A percentile compares a stretch with the other conserved stretches of the same genome.
Conservation (phyloP, 2,797 vertebrate species). For the Liparis tanakae region DNA sequence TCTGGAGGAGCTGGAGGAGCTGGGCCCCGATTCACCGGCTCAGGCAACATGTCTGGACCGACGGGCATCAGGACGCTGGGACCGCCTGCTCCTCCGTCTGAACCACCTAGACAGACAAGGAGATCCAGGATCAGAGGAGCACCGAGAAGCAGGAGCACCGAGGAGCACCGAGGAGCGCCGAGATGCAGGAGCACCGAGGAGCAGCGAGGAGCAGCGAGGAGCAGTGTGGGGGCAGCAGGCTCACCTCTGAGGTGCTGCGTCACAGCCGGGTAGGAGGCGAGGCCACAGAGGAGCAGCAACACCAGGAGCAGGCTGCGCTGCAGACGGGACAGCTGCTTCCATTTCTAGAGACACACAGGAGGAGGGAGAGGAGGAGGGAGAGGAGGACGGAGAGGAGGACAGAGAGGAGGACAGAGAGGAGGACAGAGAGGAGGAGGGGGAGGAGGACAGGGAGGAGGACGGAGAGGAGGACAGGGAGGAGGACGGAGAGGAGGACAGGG, state of each 20-base stretch:
- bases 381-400: no score
- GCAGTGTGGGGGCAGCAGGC: neutral
- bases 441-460: no score
- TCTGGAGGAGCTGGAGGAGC: no score
- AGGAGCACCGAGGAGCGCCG: no score
- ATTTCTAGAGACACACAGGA: conserved; percentile 83
- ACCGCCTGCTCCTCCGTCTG: conserved; percentile 55
- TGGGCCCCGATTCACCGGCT: conserved; percentile 60
- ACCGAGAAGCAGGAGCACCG: neutral
- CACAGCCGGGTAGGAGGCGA: conserved; percentile 82
- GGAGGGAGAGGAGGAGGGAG: neutral
- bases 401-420: neutral
- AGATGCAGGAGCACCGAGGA: no score
- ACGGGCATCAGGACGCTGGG: conserved; percentile 64
- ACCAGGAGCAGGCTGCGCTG: conserved; percentile 88
- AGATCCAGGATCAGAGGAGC: neutral
- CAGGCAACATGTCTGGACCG: conserved; percentile 76
- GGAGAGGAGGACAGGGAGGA: neutral
- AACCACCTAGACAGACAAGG: conserved; percentile 66
- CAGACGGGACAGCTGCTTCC: conserved; percentile 94
- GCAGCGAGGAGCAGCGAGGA: neutral
- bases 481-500: neutral
- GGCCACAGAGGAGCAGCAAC: conserved; percentile 83
- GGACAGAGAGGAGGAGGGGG: neutral
- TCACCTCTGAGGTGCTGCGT: conserved; percentile 86